Evolutionary conservation across 2,888 invertebrate genomes (phyloP), one percentile per base, ranked within the genome.

Genomic region (Pachycephus smyrnensis): DNA sequence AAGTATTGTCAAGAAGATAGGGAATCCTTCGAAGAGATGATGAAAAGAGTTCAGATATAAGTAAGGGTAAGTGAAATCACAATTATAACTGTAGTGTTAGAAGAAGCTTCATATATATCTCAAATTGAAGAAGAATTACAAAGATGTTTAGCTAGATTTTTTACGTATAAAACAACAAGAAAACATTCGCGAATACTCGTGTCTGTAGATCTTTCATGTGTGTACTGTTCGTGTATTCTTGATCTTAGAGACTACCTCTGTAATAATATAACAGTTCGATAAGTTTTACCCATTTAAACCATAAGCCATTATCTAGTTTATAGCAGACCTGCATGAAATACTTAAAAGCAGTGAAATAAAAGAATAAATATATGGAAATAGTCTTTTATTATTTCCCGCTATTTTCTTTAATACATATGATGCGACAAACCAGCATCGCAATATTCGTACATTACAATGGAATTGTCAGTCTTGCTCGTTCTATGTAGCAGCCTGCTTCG

Each of bases 401-500:
- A 12, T 71, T 71, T 30, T 30, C 71, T 69, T 15, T 30, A 32
- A 12, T 33, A 32, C 12, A 15, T 31, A 31, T 33, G 31, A 32
- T 33, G 71, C 71, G 33, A 71, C 71, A 71, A 71, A 31, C 71
- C 71, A 71, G 71, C 71, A 33, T 71, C 71, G 71, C 71, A 33
- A 71, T 71, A 71, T 71, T 33, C 71, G 71, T 31, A 31, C 71
- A 23, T 31, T 71, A 71, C 32, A 83, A 81, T 81, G 79, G 80
- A 82, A 84, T 80, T 81, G 80, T 84, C 84, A 83, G 84, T 84
- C 83, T 82, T 83, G 69, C 79, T 79, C 81, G 79, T 83, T 80
- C 79, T 75, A 80, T 55, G 77, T 81, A 83, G 84, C 80, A 84
- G 80, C 81, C 81, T 82, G 82, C 76, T 82, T 79, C 79, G 33